Evolutionary conservation across 23 tunicate genomes (phyloP).

Genomic region (Styela clava): DNA sequence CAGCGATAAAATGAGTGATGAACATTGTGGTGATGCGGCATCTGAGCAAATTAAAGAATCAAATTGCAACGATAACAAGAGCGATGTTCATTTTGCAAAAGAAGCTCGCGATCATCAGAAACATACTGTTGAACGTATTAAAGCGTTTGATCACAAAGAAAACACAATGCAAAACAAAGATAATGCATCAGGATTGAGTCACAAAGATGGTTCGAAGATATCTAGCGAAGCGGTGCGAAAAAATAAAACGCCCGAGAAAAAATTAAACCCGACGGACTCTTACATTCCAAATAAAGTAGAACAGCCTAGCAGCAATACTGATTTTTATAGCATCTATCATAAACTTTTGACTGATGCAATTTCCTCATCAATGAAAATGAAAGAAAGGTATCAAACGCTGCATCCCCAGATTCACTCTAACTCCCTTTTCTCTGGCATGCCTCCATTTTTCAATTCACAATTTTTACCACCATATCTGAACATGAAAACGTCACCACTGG

Average conservation of each 20-base stretch:
- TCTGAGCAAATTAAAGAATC: no score
- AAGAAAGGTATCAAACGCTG: background rate
- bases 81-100: no score
- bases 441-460: background rate
- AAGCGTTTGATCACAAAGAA: background rate
- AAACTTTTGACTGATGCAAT: slow-evolving; percentile 24
- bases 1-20: background rate
- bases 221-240: no score
- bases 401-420: background rate
- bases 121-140: no score
- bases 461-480: background rate
- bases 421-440: background rate
- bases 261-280: no score
- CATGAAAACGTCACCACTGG: background rate
- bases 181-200: background rate
- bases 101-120: no score
- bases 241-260: no score
- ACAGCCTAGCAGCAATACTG: background rate
- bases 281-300: background rate
- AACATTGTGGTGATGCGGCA: no score
- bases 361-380: slow-evolving; percentile 2
- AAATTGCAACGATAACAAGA: no score
- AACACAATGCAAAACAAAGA: background rate
- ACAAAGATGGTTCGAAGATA: no score
- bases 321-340: slow-evolving; percentile 12